Base-by-base conservation (phyloP, 2,797 vertebrate genomes). In the Epinephelus malabaricus region DNA sequence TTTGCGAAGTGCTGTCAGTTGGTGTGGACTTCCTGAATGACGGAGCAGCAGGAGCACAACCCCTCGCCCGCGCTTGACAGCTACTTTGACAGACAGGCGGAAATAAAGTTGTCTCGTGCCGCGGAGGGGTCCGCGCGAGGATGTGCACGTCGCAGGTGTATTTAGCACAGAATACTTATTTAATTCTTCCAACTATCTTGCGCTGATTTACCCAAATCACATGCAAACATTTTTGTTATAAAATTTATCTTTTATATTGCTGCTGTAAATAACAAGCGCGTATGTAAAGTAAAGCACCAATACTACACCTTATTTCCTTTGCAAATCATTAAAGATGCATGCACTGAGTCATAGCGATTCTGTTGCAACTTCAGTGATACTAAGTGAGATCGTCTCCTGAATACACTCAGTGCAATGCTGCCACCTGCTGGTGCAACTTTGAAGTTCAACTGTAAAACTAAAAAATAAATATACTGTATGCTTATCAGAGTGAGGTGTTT, bases 1-100 rank as follows among this genome's bases (percentile, higher is more conserved):
- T 94, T 94, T 74, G 43, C 78, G 82, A 89, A 91, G 90, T 85
- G 92, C 88, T 92, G 92, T 91, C 92, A 94, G 88, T 91, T 64
- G 84, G 84, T 87, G 46, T 71, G 84, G 93, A 95, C 94, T 95
- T 95, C 94, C 94, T 95, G 94, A 90, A 93, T 94, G 92, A 92
- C 93, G 90, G 91, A 85, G 81, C 89, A 60, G 88, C 82, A 8
- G 21, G 86, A 86, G 90, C 86, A 55, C 93, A 89, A 62, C 86
- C 87, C 86, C 88, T 83, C 68, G 76, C 68, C n/a, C 54, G 69
- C 25, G 84, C 88, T 80, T 91, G 85, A 91, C 92, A 92, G 88
- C 81, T 77, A 40, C 46, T 90, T 79, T 92, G 92, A 92, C 92
- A 92, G 89, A 80, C 92, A 76, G 73, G 71, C 91, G 92, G 93